Evolutionary conservation across 2,113 vertebrate genomes (phyloP).

Genomic region (Sinocyclocheilus anophthalmus): DNA sequence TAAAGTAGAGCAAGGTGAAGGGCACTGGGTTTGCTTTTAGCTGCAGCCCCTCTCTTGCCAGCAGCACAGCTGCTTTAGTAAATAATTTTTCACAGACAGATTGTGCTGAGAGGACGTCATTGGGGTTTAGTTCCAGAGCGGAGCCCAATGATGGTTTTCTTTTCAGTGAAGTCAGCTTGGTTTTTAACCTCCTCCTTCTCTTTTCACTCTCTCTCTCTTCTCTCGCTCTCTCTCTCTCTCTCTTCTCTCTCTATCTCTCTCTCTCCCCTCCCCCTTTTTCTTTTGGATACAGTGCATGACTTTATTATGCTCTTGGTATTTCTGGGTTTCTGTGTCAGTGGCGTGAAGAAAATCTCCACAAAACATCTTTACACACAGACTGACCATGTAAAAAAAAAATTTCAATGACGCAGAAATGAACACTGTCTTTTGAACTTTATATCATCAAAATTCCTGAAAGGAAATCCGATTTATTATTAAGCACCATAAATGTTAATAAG

Average conservation of each 20-base stretch:
- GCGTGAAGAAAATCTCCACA: slow-evolving; percentile 64
- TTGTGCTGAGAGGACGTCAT: slow-evolving; percentile 71
- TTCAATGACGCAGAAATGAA: slow-evolving; percentile 1
- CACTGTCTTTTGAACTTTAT: not conserved
- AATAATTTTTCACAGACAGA: slow-evolving; percentile 66
- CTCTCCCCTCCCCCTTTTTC: slow-evolving; percentile 14
- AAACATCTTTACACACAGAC: slow-evolving; percentile 8
- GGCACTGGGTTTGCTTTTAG: slow-evolving; percentile 49
- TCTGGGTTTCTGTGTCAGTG: slow-evolving; percentile 75
- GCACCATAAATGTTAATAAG: no score
- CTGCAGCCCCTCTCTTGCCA: slow-evolving; percentile 58
- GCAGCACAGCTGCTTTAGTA: slow-evolving; percentile 72
- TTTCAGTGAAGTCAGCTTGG: slow-evolving; percentile 63
- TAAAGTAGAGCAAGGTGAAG: slow-evolving; percentile 55
- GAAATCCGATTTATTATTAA: no score
- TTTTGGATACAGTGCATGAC: slow-evolving; percentile 50
- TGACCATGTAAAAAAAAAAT: not conserved
- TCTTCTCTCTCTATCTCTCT: not conserved
- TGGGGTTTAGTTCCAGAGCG: slow-evolving; percentile 57
- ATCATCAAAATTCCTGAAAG: not conserved
- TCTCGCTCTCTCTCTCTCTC: slow-evolving; percentile 11
- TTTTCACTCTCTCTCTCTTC: slow-evolving; percentile 2
- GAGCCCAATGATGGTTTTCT: slow-evolving; percentile 71
- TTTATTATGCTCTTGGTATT: slow-evolving; percentile 62
- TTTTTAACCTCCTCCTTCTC: slow-evolving; percentile 27